Conservation (phyloP, 37 sponge, comb jelly and placozoan species). For the Ianthella basta region DNA sequence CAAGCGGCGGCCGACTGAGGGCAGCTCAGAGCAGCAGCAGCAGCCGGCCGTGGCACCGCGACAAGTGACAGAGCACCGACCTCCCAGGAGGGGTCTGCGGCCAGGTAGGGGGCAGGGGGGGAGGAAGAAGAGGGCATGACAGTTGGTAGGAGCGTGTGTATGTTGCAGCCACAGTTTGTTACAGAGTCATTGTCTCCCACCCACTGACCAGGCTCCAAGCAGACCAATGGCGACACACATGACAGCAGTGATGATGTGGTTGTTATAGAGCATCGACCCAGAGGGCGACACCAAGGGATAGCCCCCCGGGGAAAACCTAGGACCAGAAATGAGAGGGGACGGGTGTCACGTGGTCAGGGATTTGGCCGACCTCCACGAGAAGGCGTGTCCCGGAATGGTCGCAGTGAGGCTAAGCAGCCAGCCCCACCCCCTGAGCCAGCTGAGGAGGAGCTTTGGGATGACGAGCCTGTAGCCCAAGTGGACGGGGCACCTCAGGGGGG, state of each 20-base stretch:
- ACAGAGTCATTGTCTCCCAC: neutral
- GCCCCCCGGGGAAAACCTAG: neutral
- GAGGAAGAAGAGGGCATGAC: no score
- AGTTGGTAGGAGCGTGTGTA: neutral
- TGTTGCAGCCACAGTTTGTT: neutral
- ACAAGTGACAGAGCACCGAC: no score
- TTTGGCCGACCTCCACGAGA: neutral
- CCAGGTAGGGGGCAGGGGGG: no score
- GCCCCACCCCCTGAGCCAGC: neutral
- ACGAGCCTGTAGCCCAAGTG: neutral
- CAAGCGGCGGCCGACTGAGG: neutral
- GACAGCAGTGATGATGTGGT: conserved; percentile 15
- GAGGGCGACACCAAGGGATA: neutral
- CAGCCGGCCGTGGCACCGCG: no score
- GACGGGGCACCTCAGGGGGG: no score
- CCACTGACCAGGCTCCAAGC: neutral
- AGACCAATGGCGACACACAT: neutral
- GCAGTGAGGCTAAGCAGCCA: neutral
- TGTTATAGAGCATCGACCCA: neutral
- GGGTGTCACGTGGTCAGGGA: conserved; percentile 1
- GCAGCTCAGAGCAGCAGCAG: no score
- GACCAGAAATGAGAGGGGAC: neutral
- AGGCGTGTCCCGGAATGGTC: neutral
- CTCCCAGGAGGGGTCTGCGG: no score
- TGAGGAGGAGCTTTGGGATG: neutral